These are phyloP conservation scores for Tyto alba DNA, from an alignment of 2,113 vertebrate genomes.

Conservation along the genomic window DNA sequence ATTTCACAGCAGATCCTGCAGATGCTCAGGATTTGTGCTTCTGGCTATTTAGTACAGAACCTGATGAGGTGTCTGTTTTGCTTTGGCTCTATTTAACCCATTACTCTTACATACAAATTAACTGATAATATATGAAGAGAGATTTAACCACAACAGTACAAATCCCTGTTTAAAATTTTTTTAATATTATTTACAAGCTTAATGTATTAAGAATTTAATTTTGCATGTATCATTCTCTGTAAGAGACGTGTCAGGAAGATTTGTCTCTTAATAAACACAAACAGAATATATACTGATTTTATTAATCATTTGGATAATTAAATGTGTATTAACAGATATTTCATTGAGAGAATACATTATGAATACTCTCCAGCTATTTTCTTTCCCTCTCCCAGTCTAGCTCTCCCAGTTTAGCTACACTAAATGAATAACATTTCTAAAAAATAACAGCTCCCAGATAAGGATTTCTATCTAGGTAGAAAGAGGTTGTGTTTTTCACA, in stretches of 20 bases:
- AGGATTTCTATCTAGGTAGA: background rate
- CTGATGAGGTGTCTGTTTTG: background rate
- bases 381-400: background rate
- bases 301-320: slow-evolving; percentile 34
- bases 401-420: background rate
- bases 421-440: background rate
- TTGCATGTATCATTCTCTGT: background rate
- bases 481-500: background rate
- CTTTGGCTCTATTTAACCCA: background rate
- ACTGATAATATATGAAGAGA: background rate
- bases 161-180: background rate
- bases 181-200: background rate
- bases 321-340: slow-evolving; percentile 14
- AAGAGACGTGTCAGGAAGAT: background rate
- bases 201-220: background rate
- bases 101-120: background rate
- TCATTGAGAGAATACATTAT: background rate
- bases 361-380: background rate
- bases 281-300: background rate
- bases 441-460: background rate
- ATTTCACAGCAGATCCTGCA: background rate
- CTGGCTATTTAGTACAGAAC: background rate
- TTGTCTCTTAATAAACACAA: slow-evolving; percentile 20
- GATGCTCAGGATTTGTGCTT: background rate
- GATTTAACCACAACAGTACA: background rate